phyloP scores from a whole-genome alignment of 2,888 invertebrate genomes.

The Branchipolynoe longqiensis region DNA sequence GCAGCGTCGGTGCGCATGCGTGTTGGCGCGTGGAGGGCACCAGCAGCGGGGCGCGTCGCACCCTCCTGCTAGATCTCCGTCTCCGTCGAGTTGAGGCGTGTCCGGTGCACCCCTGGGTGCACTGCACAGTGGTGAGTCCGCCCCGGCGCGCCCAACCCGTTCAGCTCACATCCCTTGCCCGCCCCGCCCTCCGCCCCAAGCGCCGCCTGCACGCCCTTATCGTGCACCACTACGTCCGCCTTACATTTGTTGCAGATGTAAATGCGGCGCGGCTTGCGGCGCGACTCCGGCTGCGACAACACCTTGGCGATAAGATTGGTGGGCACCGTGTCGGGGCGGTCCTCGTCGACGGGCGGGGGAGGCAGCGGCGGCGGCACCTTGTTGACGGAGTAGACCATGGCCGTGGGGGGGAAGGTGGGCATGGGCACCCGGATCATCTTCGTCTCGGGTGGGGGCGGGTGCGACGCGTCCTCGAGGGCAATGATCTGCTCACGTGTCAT shows the following conservation, averaged over 20 bases:
- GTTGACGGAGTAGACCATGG: slow-evolving; percentile 87
- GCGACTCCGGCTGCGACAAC: slow-evolving; percentile 73
- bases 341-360: not conserved
- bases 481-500: slow-evolving; percentile 79
- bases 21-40: not conserved
- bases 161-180: slow-evolving; percentile 48
- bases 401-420: slow-evolving; percentile 91
- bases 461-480: slow-evolving; percentile 71
- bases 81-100: slow-evolving; percentile 70
- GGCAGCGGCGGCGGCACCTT: slow-evolving; percentile 63
- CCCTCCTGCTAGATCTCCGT: slow-evolving; percentile 68
- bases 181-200: slow-evolving; percentile 30
- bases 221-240: slow-evolving; percentile 72
- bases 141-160: slow-evolving; percentile 62
- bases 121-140: slow-evolving; percentile 32
- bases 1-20: too few relatives aligned
- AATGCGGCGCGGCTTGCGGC: slow-evolving; percentile 70
- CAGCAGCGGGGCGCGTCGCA: not conserved
- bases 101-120: slow-evolving; percentile 59
- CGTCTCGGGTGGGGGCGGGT: slow-evolving; percentile 64
- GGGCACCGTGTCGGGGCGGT: slow-evolving; percentile 71
- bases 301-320: slow-evolving; percentile 79
- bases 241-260: slow-evolving; percentile 78
- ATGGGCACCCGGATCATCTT: slow-evolving; percentile 88
- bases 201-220: slow-evolving; percentile 76